Evolutionary conservation across 2,888 invertebrate genomes (phyloP), one percentile per base, ranked within the genome.

Genomic region (Autographa gamma): DNA sequence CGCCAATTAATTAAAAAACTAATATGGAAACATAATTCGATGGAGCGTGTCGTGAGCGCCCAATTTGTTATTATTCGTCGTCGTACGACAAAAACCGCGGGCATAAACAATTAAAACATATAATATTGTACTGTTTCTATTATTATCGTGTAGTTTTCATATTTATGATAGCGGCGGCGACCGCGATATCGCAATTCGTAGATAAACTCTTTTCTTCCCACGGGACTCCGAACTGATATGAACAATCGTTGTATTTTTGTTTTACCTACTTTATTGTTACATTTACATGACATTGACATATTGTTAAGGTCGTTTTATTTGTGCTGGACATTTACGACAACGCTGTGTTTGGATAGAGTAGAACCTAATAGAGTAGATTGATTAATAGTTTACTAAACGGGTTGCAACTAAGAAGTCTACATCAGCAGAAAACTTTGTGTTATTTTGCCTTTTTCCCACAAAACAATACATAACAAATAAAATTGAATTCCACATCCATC

Each of bases 141-240:
- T 88, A 87, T 88, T 88, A 86, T 89, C 88, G 77, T 85, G 81
- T 86, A 88, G 86, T 91, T 92, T 88, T 85, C 73, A 82, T 84
- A 84, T 89, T 87, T 82, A 83, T 82, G 89, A 89, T 89, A 88
- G 81, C 69, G 78, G 76, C 81, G 71, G 76, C 85, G 88, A 88
- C 86, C 85, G 86, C 89, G 88, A 88, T 93, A 91, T 90, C 88
- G 74, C 77, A 79, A 80, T 80, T 81, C 64, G 80, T 83, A 85
- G 93, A 94, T 94, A 94, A 82, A 89, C 77, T 73, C 72, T 89
- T 82, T 92, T 92, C 93, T 94, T 94, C 94, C 94, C 94, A 94
- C 94, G 94, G 93, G 92, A 92, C 89, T 84, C 78, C 74, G 72
- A 74, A 54, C 71, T 80, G 86, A 85, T 89, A 88, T n/a, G 69